Conservation (phyloP, 2,888 invertebrate species). For the Antitype chi region DNA sequence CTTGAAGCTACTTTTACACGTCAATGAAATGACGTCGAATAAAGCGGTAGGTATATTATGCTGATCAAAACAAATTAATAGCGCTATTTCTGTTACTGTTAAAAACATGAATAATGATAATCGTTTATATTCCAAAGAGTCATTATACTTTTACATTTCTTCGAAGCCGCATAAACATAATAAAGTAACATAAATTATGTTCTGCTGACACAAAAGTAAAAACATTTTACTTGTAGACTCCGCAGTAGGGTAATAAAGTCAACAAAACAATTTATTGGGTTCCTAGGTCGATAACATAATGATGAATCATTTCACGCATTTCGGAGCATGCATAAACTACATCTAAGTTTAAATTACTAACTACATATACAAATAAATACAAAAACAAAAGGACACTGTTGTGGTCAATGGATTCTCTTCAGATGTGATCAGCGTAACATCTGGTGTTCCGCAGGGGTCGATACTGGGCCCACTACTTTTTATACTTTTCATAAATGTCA, state of each 20-base stretch:
- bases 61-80: constrained; percentile 7
- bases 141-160: constrained; percentile 24
- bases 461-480: background rate
- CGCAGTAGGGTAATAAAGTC: background rate
- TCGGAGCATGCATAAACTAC: too few species aligned
- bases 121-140: background rate
- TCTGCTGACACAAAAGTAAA: background rate
- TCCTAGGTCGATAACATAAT: background rate
- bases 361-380: too few species aligned
- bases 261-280: background rate
- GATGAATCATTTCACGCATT: background rate
- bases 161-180: background rate
- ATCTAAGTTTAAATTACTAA: too few species aligned
- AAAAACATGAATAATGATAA: constrained; percentile 11
- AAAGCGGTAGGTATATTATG: constrained; percentile 1
- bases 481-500: background rate
- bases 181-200: constrained; percentile 3
- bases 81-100: constrained; percentile 2
- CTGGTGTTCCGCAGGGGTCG: background rate
- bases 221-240: background rate
- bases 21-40: background rate
- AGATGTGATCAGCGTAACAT: background rate
- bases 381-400: too few species aligned
- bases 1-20: too few species aligned
- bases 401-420: background rate